phyloP scores from a whole-genome alignment of 2,113 vertebrate genomes.

The Acrocephalus kingi region DNA sequence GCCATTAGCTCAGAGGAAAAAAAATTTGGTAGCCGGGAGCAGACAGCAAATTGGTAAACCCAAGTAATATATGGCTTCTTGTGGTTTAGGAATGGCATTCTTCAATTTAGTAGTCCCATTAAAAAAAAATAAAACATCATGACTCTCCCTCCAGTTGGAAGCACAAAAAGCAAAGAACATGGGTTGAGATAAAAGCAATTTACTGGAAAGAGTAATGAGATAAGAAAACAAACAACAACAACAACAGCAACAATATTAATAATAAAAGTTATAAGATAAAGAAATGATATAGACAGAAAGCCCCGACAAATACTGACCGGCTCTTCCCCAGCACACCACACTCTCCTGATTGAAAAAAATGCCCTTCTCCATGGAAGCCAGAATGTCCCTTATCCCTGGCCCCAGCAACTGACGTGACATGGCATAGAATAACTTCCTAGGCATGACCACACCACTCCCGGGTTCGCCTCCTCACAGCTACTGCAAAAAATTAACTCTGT shows the following conservation, averaged over 20 bases:
- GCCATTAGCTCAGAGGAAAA: neutral
- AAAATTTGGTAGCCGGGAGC: neutral
- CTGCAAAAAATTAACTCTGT: neutral
- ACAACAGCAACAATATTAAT: neutral
- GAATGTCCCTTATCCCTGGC: neutral
- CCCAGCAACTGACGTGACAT: accelerated
- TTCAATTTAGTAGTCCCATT: neutral
- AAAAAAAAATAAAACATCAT: accelerated
- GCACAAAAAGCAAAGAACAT: neutral
- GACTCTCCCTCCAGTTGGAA: neutral
- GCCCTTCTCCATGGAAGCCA: neutral
- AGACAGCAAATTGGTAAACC: neutral
- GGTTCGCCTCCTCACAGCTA: neutral
- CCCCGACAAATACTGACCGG: accelerated
- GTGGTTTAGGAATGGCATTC: neutral
- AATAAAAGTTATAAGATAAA: neutral
- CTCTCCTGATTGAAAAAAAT: neutral
- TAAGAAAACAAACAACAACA: neutral
- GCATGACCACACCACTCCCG: neutral
- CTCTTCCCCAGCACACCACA: neutral
- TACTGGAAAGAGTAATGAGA: neutral
- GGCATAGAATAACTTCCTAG: neutral
- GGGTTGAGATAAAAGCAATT: neutral
- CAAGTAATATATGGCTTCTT: neutral
- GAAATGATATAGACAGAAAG: neutral